Evolutionary conservation across 2,888 invertebrate genomes (phyloP), one percentile per base, ranked within the genome.

Genomic region (Apotomis capreana): DNA sequence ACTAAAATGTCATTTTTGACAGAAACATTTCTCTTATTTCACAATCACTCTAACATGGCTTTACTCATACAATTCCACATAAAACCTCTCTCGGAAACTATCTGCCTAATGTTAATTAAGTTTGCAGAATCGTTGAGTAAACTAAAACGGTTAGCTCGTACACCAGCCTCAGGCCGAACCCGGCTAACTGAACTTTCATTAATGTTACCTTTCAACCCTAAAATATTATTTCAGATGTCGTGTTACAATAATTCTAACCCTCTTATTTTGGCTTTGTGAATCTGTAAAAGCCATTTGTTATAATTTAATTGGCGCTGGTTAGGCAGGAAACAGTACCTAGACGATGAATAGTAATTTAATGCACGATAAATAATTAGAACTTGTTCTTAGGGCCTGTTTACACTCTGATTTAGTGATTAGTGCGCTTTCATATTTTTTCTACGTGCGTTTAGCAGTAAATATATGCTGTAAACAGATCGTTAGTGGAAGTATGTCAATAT

Each of bases 61-160:
- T 79, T 78, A 80, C 81, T 81, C 80, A 82, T 83, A 81, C 79
- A 77, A 81, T 83, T 86, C 78, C 76, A 75, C 74, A 77, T 76
- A 81, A 84, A 85, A 79, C 82, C 84, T 87, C 86, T 84, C 80
- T 81, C 82, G 80, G 83, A 81, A 85, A 83, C 82, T 86, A 86
- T 74, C 74, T 78, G 85, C 70, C 73, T 77, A 74, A 85, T 86
- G 83, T 83, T 87, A 89, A 89, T 89, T 87, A 84, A 87, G 87
- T 89, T 87, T 83, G 85, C 79, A 81, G 79, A 89, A 84, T 87
- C 85, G 86, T 84, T 84, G 83, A 82, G 84, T 84, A 85, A 87
- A 87, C 85, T 84, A 83, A 85, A 84, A 85, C 84, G 84, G 87
- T 88, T 84, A 79, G 81, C 82, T 83, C 77, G 78, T 83, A 87